A percentile compares a stretch with the other conserved stretches of the same genome.
These are phyloP conservation scores for Drosophila bunnanda DNA, from an alignment of 2,888 invertebrate genomes.

Conservation along the genomic window DNA sequence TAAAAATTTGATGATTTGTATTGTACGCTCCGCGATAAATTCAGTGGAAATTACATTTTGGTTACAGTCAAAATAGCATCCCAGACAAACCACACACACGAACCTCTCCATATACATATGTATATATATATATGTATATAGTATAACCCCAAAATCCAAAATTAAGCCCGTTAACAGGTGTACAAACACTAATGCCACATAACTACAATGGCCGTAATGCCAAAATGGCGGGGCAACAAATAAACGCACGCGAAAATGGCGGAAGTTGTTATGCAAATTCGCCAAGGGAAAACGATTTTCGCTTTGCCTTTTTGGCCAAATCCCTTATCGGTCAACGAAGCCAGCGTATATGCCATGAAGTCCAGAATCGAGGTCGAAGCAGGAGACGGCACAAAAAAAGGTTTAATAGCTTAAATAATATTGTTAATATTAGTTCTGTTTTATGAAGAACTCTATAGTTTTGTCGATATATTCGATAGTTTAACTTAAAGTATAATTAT, in stretches of 20 bases:
- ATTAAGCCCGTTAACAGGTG: constrained; percentile 63
- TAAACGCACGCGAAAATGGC: constrained; percentile 53
- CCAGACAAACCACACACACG: neutral
- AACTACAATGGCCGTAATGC: constrained; percentile 10
- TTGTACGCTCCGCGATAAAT: constrained; percentile 17
- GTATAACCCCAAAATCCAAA: constrained; percentile 43
- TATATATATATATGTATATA: neutral
- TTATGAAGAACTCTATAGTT: no score
- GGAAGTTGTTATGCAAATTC: constrained; percentile 76
- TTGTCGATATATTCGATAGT: no score
- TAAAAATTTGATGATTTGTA: constrained; percentile 24
- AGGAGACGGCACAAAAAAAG: neutral
- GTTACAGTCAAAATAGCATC: constrained; percentile 23
- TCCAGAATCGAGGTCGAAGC: constrained; percentile 14
- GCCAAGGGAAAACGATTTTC: constrained; percentile 25
- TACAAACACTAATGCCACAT: constrained; percentile 29
- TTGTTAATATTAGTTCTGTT: no score
- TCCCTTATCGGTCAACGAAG: constrained; percentile 27
- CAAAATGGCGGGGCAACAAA: constrained; percentile 37
- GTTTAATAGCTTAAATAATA: neutral
- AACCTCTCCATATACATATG: neutral
- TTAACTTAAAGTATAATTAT: no score
- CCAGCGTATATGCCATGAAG: constrained; percentile 18
- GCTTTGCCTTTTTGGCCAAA: constrained; percentile 1
- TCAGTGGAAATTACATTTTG: constrained; percentile 67